Conservation (phyloP, 1,140 invertebrate genomes). For the Drosophila nigromelanica region DNA sequence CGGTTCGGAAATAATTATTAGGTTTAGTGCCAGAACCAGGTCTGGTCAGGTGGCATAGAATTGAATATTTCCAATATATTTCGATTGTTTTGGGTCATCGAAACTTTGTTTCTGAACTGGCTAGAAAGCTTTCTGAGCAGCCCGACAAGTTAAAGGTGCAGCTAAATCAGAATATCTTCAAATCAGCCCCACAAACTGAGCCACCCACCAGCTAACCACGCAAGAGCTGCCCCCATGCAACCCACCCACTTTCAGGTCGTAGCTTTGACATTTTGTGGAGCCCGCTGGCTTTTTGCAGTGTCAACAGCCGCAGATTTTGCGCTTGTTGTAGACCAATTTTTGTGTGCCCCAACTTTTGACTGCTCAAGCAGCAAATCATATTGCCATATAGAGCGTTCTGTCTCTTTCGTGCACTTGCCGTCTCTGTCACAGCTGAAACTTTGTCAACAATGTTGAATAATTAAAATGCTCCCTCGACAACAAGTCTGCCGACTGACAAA, state of each 20-base stretch:
- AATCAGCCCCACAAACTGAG: not conserved
- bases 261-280: conserved; percentile 6
- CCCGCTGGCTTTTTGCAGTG: conserved; percentile 27
- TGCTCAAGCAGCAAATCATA: conserved; percentile 80
- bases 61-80: too few species aligned
- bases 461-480: conserved; percentile 82
- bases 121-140: too few species aligned
- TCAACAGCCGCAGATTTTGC: conserved; percentile 45
- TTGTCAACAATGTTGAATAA: conserved; percentile 83
- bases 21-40: too few species aligned
- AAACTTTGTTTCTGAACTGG: too few species aligned
- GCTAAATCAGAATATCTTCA: not conserved
- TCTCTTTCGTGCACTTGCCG: conserved; percentile 3
- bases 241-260: too few species aligned
- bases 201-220: not conserved
- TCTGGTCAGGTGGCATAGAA: too few species aligned
- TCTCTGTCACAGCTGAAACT: conserved; percentile 65
- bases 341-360: conserved; percentile 65
- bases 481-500: conserved; percentile 50
- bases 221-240: too few species aligned
- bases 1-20: too few species aligned
- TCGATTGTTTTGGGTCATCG: too few species aligned
- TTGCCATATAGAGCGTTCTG: conserved; percentile 43
- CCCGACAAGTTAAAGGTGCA: not conserved
- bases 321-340: conserved; percentile 41